A percentile compares a stretch with the other conserved stretches of the same genome.
phyloP scores from a whole-genome alignment of 2,797 vertebrate species.

The Orientallactaga sibirica region DNA sequence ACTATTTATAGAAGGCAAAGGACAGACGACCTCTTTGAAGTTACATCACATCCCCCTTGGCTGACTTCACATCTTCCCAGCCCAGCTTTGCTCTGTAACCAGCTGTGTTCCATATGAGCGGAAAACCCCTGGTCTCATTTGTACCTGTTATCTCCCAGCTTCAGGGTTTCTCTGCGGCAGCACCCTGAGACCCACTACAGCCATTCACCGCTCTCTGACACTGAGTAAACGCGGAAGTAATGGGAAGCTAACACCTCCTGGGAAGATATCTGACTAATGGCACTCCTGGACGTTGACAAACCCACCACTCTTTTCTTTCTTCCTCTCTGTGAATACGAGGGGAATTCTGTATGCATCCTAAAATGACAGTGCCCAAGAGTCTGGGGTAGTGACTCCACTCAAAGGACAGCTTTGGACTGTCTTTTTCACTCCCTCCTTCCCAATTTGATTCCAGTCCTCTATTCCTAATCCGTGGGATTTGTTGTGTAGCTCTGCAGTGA shows the following conservation, averaged over 20 bases:
- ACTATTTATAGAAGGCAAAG: slow-evolving; percentile 3
- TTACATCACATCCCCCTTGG: background rate
- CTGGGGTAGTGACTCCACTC: background rate
- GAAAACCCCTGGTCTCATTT: background rate
- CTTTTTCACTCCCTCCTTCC: background rate
- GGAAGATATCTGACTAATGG: background rate
- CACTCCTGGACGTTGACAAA: background rate
- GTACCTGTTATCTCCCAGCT: background rate
- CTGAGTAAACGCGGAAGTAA: background rate
- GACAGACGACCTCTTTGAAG: background rate
- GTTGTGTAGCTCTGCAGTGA: background rate
- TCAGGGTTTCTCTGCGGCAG: background rate
- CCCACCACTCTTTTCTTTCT: background rate
- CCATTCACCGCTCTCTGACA: background rate
- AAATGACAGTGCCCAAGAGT: background rate
- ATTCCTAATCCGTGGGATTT: background rate
- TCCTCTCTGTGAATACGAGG: background rate
- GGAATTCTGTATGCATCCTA: background rate
- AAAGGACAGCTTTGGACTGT: background rate
- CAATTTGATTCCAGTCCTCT: background rate
- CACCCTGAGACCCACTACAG: background rate
- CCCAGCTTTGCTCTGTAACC: slow-evolving; percentile 13
- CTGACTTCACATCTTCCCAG: background rate
- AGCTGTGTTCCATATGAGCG: background rate
- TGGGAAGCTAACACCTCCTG: background rate